phyloP scores from a whole-genome alignment of 2,113 vertebrate genomes.

The Pagrus major region DNA sequence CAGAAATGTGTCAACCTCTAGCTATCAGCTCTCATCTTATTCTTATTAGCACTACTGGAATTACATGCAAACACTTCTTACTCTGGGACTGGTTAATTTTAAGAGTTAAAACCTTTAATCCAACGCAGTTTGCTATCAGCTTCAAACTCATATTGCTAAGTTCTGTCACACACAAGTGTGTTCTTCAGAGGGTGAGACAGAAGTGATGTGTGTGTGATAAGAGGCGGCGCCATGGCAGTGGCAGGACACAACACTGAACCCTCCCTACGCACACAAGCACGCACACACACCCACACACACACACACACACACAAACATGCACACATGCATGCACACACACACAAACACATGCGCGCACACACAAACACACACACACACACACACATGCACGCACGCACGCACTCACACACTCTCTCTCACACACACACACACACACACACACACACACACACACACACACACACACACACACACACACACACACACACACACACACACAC shows the following conservation, averaged over 20 bases:
- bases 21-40: background rate
- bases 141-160: background rate
- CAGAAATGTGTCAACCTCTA: background rate
- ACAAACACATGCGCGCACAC: too few relatives aligned
- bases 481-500: slow-evolving; percentile 58
- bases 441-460: slow-evolving; percentile 57
- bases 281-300: slow-evolving; percentile 57
- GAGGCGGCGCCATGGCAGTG: slow-evolving; percentile 84
- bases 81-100: background rate
- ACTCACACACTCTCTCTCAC: slow-evolving; percentile 63
- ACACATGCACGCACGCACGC: slow-evolving; percentile 63
- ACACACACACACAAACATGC: slow-evolving; percentile 83
- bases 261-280: slow-evolving; percentile 51
- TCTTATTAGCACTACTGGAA: background rate
- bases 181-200: slow-evolving; percentile 84
- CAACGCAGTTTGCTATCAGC: too few relatives aligned
- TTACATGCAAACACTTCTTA: background rate
- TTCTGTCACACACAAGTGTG: slow-evolving; percentile 68
- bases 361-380: slow-evolving; percentile 66
- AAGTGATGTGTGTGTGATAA: slow-evolving; percentile 87
- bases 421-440: slow-evolving; percentile 11
- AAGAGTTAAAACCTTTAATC: background rate
- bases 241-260: slow-evolving; percentile 86
- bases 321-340: slow-evolving; percentile 68
- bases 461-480: slow-evolving; percentile 85